Percentiles rank a stretch among this genome's conserved stretches.
Conservation (phyloP, 2,888 invertebrate genomes). For the Parnassius smintheus region DNA sequence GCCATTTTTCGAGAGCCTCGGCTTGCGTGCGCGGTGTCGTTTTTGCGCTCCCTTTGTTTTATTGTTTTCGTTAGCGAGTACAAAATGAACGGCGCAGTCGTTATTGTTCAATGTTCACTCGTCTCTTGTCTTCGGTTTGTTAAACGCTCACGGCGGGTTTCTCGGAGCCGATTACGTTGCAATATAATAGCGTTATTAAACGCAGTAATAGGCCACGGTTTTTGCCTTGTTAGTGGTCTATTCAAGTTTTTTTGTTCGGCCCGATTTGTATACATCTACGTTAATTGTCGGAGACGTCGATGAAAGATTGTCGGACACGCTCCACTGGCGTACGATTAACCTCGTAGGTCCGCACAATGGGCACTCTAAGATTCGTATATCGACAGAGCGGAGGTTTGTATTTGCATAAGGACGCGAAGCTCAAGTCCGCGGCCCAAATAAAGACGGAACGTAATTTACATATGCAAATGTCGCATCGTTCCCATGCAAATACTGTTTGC, state of each 20-base stretch:
- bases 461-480: slow-evolving; percentile 75
- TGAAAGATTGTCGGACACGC: slow-evolving; percentile 43
- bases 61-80: slow-evolving; percentile 65
- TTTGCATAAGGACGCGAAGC: slow-evolving; percentile 67
- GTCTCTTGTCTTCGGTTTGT: slow-evolving; percentile 45
- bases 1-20: slow-evolving; percentile 65
- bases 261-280: slow-evolving; percentile 40
- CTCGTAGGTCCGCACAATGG: slow-evolving; percentile 35
- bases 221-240: slow-evolving; percentile 60
- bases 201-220: slow-evolving; percentile 47
- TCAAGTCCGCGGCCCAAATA: slow-evolving; percentile 72
- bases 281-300: slow-evolving; percentile 44
- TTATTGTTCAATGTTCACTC: slow-evolving; percentile 69
- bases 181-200: slow-evolving; percentile 57
- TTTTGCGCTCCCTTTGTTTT: slow-evolving; percentile 71
- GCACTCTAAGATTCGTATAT: slow-evolving; percentile 29
- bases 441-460: slow-evolving; percentile 76
- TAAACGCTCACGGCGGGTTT: slow-evolving; percentile 46
- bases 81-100: slow-evolving; percentile 62
- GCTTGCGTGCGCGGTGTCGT: slow-evolving; percentile 66
- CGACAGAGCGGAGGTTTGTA: slow-evolving; percentile 40
- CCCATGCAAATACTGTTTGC: slow-evolving; percentile 73
- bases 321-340: slow-evolving; percentile 41
- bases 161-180: slow-evolving; percentile 46
- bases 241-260: slow-evolving; percentile 48